Evolutionary conservation across 2,888 invertebrate genomes (phyloP).

Genomic region (Pachydiplax longipennis): DNA sequence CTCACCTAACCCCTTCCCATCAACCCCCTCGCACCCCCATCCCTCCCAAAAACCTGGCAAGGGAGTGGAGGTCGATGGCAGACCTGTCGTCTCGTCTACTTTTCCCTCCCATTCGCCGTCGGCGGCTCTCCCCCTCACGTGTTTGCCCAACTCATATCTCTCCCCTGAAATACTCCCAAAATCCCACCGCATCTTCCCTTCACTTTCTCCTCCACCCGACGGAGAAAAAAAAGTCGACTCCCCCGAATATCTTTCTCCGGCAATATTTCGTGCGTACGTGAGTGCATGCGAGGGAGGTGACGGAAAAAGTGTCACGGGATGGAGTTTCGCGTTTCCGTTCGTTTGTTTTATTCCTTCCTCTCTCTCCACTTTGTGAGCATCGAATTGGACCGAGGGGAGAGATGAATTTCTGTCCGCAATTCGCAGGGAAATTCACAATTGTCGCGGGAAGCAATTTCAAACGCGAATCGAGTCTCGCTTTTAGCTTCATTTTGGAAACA

Average conservation of each 20-base stretch:
- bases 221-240: not conserved
- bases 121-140: not conserved
- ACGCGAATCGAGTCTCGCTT: too few relatives aligned
- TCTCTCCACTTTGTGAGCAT: too few relatives aligned
- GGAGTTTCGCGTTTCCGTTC: not conserved
- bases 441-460: too few relatives aligned
- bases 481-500: too few relatives aligned
- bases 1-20: not conserved
- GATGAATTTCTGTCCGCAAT: too few relatives aligned
- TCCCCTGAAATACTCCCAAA: not conserved
- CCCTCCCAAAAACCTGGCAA: conserved; percentile 25
- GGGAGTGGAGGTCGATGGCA: conserved; percentile 28
- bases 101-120: not conserved
- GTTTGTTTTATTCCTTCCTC: too few relatives aligned
- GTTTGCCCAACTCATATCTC: not conserved
- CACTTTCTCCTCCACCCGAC: not conserved
- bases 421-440: too few relatives aligned
- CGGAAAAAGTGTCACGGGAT: not conserved
- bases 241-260: not conserved
- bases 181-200: not conserved
- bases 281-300: not conserved
- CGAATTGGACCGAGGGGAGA: too few relatives aligned
- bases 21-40: not conserved
- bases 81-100: conserved; percentile 5
- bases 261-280: not conserved